Evolutionary conservation across 1,140 invertebrate species (phyloP).

Genomic region (Meloidogyne exigua): DNA sequence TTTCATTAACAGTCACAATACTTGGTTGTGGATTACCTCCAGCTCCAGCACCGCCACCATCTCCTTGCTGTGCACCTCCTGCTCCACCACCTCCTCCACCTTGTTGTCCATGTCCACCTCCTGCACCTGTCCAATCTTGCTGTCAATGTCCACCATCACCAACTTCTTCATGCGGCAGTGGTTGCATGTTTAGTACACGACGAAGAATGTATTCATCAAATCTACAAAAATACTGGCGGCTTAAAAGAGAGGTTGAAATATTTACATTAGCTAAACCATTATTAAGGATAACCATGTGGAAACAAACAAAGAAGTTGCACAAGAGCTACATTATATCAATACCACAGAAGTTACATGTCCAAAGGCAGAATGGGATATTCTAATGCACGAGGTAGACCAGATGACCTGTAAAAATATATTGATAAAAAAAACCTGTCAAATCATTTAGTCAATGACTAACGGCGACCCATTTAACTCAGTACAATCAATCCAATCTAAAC

Average conservation of each 20-base stretch:
- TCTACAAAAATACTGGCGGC: neutral
- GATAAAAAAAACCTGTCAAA: neutral
- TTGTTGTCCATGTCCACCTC: neutral
- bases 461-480: neutral
- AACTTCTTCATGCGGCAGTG: neutral
- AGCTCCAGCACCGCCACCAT: neutral
- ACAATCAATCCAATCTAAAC: neutral
- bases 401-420: neutral
- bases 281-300: neutral
- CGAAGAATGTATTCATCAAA: neutral
- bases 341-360: neutral
- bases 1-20: neutral
- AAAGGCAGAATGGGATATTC: neutral
- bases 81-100: neutral
- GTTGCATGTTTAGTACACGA: neutral
- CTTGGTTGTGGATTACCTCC: neutral
- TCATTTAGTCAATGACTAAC: neutral
- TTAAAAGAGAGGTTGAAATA: neutral
- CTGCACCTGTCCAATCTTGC: neutral
- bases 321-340: neutral
- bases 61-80: neutral
- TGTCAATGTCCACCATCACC: neutral
- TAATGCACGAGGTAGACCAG: neutral
- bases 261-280: neutral
- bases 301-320: neutral